phyloP scores from a whole-genome alignment of 2,113 vertebrate genomes.

The Nesogale talazaci region DNA sequence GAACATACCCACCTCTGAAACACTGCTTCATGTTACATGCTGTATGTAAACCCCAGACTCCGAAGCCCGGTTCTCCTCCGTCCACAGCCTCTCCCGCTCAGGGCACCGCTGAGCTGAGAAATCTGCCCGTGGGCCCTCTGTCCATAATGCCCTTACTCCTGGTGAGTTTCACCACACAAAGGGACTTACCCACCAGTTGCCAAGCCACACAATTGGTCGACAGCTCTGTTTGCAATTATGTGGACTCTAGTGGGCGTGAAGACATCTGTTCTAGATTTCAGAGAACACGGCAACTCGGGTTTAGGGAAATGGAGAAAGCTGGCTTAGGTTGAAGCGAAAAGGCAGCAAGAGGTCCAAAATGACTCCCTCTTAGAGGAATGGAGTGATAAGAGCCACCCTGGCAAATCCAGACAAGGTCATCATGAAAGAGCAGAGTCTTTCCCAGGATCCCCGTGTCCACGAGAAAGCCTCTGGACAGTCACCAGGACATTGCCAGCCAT shows the following conservation, averaged over 20 bases:
- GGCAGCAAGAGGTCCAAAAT: constrained; percentile 6
- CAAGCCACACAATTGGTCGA: neutral
- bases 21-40: neutral
- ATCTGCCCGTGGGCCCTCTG: neutral
- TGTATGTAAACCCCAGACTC: neutral
- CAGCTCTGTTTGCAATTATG: constrained; percentile 74
- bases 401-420: neutral
- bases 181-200: constrained; percentile 44
- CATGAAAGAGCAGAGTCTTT: neutral
- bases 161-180: neutral
- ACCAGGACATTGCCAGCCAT: neutral
- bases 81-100: neutral
- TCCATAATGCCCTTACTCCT: neutral
- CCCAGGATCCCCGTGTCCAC: neutral
- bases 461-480: neutral
- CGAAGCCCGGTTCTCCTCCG: neutral
- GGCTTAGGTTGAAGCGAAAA: constrained; percentile 69
- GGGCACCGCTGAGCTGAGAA: neutral
- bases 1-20: neutral
- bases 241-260: constrained; percentile 71
- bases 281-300: neutral
- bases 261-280: constrained; percentile 83
- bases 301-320: constrained; percentile 64
- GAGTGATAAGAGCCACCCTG: neutral
- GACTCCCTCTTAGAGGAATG: neutral